Percentiles rank a stretch among this genome's conserved stretches.
Evolutionary conservation across 2,888 invertebrate genomes (phyloP).

Genomic region (Sipha maydis): DNA sequence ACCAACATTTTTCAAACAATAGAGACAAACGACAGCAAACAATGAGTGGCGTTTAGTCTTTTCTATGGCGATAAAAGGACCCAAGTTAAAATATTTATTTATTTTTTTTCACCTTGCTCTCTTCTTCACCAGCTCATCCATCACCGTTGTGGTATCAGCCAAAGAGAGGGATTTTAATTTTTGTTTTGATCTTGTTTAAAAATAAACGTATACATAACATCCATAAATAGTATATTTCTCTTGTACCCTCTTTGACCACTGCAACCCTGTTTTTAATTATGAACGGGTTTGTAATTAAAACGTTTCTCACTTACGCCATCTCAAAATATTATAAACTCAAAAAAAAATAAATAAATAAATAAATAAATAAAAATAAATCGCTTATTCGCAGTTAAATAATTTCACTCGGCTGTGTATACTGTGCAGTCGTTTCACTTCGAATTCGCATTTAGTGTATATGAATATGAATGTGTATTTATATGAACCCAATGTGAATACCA

Average conservation of each 20-base stretch:
- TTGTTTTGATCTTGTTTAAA: constrained; percentile 15
- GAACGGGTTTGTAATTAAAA: constrained; percentile 21
- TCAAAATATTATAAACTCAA: background rate
- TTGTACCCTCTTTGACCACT: background rate
- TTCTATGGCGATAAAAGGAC: constrained; percentile 8
- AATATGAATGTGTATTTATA: too few relatives aligned
- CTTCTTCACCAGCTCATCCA: background rate
- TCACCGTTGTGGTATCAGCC: background rate
- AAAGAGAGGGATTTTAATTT: constrained; percentile 4
- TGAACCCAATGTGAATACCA: too few relatives aligned
- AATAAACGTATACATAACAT: background rate
- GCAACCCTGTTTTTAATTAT: background rate
- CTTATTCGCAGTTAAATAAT: background rate
- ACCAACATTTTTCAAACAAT: background rate
- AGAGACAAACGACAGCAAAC: constrained; percentile 5
- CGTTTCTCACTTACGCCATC: background rate
- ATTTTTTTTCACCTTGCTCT: background rate
- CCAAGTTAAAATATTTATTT: background rate
- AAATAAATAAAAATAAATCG: background rate
- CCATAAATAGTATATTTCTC: background rate
- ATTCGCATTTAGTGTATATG: too few relatives aligned
- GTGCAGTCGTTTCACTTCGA: too few relatives aligned
- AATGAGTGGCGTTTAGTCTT: constrained; percentile 13
- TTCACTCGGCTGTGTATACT: background rate
- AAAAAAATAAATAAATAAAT: too few relatives aligned